phyloP scores from a whole-genome alignment of 2,113 vertebrate species.

The Pogonocichla stellata region DNA sequence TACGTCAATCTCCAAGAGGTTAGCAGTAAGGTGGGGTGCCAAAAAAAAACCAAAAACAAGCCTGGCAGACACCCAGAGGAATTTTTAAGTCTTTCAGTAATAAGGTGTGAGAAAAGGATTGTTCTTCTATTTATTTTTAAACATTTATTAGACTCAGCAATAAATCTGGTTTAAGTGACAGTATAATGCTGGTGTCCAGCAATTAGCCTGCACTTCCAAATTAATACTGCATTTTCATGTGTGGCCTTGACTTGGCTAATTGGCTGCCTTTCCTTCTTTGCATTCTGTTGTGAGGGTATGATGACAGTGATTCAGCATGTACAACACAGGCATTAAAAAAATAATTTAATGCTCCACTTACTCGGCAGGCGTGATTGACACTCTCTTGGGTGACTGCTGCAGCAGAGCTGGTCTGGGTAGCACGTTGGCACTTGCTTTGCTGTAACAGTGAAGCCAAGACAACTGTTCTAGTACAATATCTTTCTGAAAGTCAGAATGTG shows the following conservation, averaged over 20 bases:
- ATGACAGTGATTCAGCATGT: conserved; percentile 60
- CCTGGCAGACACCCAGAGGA: not conserved
- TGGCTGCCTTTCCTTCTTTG: not conserved
- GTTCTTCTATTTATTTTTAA: not conserved
- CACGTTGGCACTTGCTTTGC: not conserved
- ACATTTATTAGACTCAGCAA: not conserved
- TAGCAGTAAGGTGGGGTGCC: not conserved
- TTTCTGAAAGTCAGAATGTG: not conserved
- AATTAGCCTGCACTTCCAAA: conserved; percentile 39
- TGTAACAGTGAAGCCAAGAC: not conserved
- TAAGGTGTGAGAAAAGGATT: not conserved
- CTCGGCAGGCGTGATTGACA: conserved; percentile 31
- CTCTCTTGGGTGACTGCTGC: conserved; percentile 1
- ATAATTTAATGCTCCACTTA: conserved; percentile 56
- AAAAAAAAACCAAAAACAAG: not conserved
- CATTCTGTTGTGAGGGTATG: conserved; percentile 11
- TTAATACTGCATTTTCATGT: not conserved
- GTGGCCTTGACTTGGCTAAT: conserved; percentile 36
- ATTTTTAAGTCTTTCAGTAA: not conserved
- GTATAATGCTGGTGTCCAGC: not conserved
- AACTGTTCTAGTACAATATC: conserved; percentile 4
- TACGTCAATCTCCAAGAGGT: not conserved
- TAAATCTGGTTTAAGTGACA: conserved; percentile 7
- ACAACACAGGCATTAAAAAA: conserved; percentile 31
- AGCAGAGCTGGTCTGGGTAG: not conserved